Evolutionary conservation across 1,140 invertebrate species (phyloP).

Genomic region (Drosophila pectinifera): DNA sequence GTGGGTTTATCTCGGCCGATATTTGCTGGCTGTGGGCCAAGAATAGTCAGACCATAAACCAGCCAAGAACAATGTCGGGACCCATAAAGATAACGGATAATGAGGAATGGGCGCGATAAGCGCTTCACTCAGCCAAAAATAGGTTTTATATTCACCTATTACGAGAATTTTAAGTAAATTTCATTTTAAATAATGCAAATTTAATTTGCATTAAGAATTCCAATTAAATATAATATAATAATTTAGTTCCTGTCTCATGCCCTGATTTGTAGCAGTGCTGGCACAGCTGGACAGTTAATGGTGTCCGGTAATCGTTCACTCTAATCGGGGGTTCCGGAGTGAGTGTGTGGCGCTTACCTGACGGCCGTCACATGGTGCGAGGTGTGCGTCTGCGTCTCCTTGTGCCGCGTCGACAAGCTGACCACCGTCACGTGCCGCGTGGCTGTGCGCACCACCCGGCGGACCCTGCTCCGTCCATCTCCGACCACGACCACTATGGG

Average conservation of each 20-base stretch:
- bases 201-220: too few relatives aligned
- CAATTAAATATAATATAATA: too few relatives aligned
- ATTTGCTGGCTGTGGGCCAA: slow-evolving; percentile 25
- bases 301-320: background rate
- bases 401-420: slow-evolving; percentile 83
- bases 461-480: slow-evolving; percentile 81
- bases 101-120: slow-evolving; percentile 31
- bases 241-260: background rate
- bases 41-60: slow-evolving; percentile 29
- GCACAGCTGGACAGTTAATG: slow-evolving; percentile 8
- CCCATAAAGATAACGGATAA: slow-evolving; percentile 48
- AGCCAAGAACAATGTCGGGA: slow-evolving; percentile 33
- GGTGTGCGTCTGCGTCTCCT: slow-evolving; percentile 84
- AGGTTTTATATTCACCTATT: background rate
- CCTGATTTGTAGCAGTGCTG: background rate
- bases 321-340: background rate
- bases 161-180: background rate
- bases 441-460: slow-evolving; percentile 81
- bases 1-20: slow-evolving; percentile 29
- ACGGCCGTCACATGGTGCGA: slow-evolving; percentile 85
- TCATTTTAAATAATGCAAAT: too few relatives aligned
- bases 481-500: slow-evolving; percentile 85
- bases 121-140: background rate
- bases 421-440: slow-evolving; percentile 84
- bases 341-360: slow-evolving; percentile 70